Base-by-base conservation (phyloP, 2,888 invertebrate species). In the Standfussiana lucernea region DNA sequence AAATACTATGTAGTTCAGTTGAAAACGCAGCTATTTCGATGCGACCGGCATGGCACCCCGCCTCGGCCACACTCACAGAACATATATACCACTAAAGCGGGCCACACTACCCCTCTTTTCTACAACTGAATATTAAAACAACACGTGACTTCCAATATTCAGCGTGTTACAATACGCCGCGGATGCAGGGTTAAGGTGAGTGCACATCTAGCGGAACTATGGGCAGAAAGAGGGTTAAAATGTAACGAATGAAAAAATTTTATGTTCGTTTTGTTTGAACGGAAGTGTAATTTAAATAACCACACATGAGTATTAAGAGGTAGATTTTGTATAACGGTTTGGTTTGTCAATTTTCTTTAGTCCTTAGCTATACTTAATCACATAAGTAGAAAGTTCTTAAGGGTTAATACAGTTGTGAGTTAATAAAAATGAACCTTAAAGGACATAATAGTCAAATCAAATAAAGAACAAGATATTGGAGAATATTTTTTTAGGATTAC, bases 121-220 rank as follows among this genome's bases (percentile, higher is more conserved):
- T 87, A 85, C 88, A 88, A 85, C 85, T 88, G 85, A 87, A 90
- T 90, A 89, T 89, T 90, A 90, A 87, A 86, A 86, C 86, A 86
- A 88, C 89, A 89, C 89, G 88, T 86, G 90, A 87, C 88, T 89
- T 91, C 80, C 86, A 89, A 90, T 91, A 92, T 91, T 89, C 90
- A 91, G 86, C 80, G 77, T 76, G 84, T 80, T 79, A 86, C 86
- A 82, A 88, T 89, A 89, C 81, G 78, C 85, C 66, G 77, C 78
- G 62, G 84, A 79, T 83, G 87, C 83, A 73, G 47, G 62, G 64
- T 80, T 88, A 74, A 79, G 65, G 28, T 70, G 59, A 15, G 77
- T 86, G 75, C 65, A 82, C 67, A 84, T 21, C 32, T n/a, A 59
- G 64, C n/a, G 13, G 32, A 21, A 45, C 18, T n/a, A 21, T 11